These are phyloP conservation scores for Pantala flavescens DNA, from an alignment of 1,140 invertebrate genomes.

Conservation along the genomic window DNA sequence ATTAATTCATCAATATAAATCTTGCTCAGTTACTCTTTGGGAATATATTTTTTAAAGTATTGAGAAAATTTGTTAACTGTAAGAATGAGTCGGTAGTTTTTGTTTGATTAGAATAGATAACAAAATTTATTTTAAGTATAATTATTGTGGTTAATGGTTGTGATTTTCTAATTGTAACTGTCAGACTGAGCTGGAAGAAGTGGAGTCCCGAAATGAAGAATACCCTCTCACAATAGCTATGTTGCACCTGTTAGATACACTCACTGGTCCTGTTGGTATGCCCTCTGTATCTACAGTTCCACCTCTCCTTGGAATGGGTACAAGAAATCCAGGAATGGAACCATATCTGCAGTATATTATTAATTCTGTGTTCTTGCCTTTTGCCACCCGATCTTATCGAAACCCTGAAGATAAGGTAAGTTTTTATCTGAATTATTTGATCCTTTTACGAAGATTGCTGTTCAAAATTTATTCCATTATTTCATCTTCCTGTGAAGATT, in stretches of 20 bases:
- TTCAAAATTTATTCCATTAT: no score
- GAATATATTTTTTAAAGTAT: no score
- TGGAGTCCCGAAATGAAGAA: conserved; percentile 80
- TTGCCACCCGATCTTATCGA: conserved; percentile 65
- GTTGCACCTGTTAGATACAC: conserved; percentile 59
- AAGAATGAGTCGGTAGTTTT: no score
- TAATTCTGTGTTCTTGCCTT: conserved; percentile 66
- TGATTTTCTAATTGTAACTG: conserved; percentile 23
- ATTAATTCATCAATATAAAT: no score
- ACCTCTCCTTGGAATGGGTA: conserved; percentile 64
- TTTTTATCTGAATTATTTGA: no score
- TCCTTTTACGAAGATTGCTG: no score
- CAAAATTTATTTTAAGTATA: no score
- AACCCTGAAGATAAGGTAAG: conserved; percentile 56
- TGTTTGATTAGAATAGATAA: no score
- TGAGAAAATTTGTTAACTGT: no score
- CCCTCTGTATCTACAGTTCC: conserved; percentile 46
- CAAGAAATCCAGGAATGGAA: conserved; percentile 74
- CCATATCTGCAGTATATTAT: conserved; percentile 78
- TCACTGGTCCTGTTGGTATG: conserved; percentile 49
- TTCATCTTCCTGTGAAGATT: no score
- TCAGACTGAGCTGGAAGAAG: conserved; percentile 52
- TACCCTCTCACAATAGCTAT: conserved; percentile 75
- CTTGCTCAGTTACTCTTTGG: no score
- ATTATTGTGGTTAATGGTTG: background rate